phyloP scores from a whole-genome alignment of 2,888 invertebrate genomes.

The Tanytarsus gracilentus region DNA sequence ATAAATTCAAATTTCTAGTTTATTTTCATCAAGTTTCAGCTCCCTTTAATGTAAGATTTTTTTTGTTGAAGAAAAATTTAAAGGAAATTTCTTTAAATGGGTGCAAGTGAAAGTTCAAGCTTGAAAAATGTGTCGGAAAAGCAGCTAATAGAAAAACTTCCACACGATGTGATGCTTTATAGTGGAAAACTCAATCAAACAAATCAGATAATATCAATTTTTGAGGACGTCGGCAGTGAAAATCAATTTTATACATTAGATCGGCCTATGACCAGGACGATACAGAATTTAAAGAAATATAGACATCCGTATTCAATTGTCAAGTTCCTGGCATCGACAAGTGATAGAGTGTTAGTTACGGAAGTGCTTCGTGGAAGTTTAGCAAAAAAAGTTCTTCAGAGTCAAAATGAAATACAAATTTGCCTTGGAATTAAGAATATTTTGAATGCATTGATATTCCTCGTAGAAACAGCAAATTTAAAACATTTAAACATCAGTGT shows the following conservation, averaged over 20 bases:
- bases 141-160: slow-evolving; percentile 12
- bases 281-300: slow-evolving; percentile 62
- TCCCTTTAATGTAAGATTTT: too few relatives aligned
- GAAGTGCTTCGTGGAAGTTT: slow-evolving; percentile 51
- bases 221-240: slow-evolving; percentile 5
- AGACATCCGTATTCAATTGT: slow-evolving; percentile 74
- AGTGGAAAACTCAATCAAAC: slow-evolving; percentile 2
- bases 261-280: not conserved
- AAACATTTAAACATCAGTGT: slow-evolving; percentile 78
- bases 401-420: slow-evolving; percentile 67
- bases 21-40: too few relatives aligned
- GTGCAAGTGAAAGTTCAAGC: slow-evolving; percentile 12
- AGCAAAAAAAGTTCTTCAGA: slow-evolving; percentile 41
- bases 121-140: slow-evolving; percentile 22
- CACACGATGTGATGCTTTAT: slow-evolving; percentile 3
- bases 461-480: slow-evolving; percentile 68
- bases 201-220: slow-evolving; percentile 14
- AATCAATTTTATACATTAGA: slow-evolving; percentile 12
- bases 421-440: slow-evolving; percentile 77
- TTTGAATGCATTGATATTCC: slow-evolving; percentile 69
- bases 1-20: too few relatives aligned
- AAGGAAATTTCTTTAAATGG: not conserved
- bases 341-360: slow-evolving; percentile 67
- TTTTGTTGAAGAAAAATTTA: too few relatives aligned
- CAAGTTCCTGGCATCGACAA: slow-evolving; percentile 67